Conservation (phyloP, 2,888 invertebrate species). For the Nymphalis polychloros region DNA sequence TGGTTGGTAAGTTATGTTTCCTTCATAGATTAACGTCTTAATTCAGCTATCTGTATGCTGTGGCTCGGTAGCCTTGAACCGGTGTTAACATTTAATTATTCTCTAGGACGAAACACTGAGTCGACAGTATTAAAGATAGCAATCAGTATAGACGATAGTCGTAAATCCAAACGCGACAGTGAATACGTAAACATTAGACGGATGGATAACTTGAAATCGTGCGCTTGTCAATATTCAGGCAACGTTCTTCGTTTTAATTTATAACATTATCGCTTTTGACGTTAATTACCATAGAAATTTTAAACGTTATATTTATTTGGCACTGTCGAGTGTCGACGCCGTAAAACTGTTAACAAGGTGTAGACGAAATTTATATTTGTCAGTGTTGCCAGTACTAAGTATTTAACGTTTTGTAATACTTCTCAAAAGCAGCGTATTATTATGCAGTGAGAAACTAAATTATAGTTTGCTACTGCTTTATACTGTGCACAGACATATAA, state of each 20-base stretch:
- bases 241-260: background rate
- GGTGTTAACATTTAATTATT: slow-evolving; percentile 20
- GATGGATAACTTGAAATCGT: slow-evolving; percentile 7
- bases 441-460: too few species aligned
- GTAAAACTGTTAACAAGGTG: too few species aligned
- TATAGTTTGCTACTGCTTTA: too few species aligned
- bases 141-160: slow-evolving; percentile 22
- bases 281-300: slow-evolving; percentile 14
- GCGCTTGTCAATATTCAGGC: slow-evolving; percentile 10
- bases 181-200: slow-evolving; percentile 26
- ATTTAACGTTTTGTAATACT: slow-evolving; percentile 1
- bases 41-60: slow-evolving; percentile 12
- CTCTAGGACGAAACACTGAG: slow-evolving; percentile 23
- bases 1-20: background rate
- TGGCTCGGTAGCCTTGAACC: slow-evolving; percentile 24
- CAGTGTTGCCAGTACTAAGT: slow-evolving; percentile 5
- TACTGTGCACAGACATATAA: too few species aligned
- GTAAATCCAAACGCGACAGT: slow-evolving; percentile 25
- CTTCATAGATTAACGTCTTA: background rate
- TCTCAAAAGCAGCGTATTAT: background rate
- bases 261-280: background rate
- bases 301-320: background rate
- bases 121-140: slow-evolving; percentile 29
- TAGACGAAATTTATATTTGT: slow-evolving; percentile 2
- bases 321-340: background rate